Conservation (phyloP, 2,888 invertebrate genomes). For the Agriopis marginaria region DNA sequence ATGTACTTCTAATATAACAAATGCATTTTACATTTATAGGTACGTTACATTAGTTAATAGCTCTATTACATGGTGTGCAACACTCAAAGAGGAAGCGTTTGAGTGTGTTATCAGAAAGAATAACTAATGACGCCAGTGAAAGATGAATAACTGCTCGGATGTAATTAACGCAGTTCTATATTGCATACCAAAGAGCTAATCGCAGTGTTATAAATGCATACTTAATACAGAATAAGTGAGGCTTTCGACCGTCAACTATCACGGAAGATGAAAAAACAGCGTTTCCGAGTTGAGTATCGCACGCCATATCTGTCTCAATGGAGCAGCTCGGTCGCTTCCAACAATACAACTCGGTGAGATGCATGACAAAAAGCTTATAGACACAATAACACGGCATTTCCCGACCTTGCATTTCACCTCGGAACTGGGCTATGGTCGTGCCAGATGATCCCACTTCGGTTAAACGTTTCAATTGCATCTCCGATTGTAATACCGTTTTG, state of each 20-base stretch:
- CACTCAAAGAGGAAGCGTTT: conserved; percentile 43
- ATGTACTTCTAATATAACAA: conserved; percentile 7
- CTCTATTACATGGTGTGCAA: conserved; percentile 30
- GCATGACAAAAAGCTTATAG: conserved; percentile 77
- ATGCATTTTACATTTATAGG: conserved; percentile 11
- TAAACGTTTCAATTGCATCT: conserved; percentile 72
- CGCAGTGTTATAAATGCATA: conserved; percentile 60
- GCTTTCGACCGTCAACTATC: conserved; percentile 71
- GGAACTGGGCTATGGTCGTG: conserved; percentile 78
- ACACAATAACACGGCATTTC: conserved; percentile 73
- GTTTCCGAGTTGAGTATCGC: conserved; percentile 74
- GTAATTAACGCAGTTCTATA: conserved; percentile 51
- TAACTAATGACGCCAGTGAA: conserved; percentile 48
- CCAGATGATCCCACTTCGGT: conserved; percentile 66
- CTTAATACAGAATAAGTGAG: conserved; percentile 71
- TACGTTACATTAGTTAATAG: conserved; percentile 22
- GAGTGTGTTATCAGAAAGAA: conserved; percentile 47
- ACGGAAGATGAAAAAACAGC: conserved; percentile 65
- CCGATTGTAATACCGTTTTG: conserved; percentile 72
- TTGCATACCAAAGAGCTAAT: conserved; percentile 60
- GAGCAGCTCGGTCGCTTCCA: conserved; percentile 70
- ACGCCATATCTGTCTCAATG: conserved; percentile 78
- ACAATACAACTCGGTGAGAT: conserved; percentile 76
- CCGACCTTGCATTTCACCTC: conserved; percentile 77
- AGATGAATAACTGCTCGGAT: conserved; percentile 53